These are phyloP conservation scores for Brachionus asplanchnoidis DNA, from an alignment of 1,140 invertebrate species.

Conservation along the genomic window DNA sequence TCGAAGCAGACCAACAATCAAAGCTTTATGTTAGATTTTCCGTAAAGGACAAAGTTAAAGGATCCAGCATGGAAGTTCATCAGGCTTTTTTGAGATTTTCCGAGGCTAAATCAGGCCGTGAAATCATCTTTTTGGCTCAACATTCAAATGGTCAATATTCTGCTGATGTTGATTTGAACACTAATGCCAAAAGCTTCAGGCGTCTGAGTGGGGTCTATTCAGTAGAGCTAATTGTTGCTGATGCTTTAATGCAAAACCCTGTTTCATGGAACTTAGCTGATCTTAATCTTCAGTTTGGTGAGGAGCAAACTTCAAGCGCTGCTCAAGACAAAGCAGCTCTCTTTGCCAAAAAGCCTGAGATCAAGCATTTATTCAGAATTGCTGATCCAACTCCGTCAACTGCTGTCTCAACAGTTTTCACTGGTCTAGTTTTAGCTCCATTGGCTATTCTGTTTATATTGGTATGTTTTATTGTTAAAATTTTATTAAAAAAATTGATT, in stretches of 20 bases:
- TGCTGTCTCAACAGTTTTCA: constrained; percentile 82
- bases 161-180: constrained; percentile 52
- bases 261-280: constrained; percentile 71
- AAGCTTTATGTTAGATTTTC: constrained; percentile 77
- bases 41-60: constrained; percentile 68
- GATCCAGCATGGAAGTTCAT: constrained; percentile 71
- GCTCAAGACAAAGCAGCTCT: constrained; percentile 53
- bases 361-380: constrained; percentile 82
- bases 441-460: constrained; percentile 72
- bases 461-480: constrained; percentile 10
- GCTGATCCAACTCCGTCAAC: constrained; percentile 82
- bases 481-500: constrained; percentile 38
- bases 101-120: constrained; percentile 65
- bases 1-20: constrained; percentile 79
- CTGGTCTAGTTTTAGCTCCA: constrained; percentile 70
- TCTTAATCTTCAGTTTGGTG: not conserved
- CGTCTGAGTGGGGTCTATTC: constrained; percentile 72
- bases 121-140: constrained; percentile 88
- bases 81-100: constrained; percentile 82
- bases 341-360: constrained; percentile 71
- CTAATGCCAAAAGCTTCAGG: constrained; percentile 73
- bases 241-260: constrained; percentile 80
- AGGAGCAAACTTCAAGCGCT: constrained; percentile 45
- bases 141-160: constrained; percentile 74
- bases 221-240: constrained; percentile 80